Evolutionary conservation across 1,140 invertebrate genomes (phyloP), one percentile per base, ranked within the genome.

Genomic region (Cyclina sinensis): DNA sequence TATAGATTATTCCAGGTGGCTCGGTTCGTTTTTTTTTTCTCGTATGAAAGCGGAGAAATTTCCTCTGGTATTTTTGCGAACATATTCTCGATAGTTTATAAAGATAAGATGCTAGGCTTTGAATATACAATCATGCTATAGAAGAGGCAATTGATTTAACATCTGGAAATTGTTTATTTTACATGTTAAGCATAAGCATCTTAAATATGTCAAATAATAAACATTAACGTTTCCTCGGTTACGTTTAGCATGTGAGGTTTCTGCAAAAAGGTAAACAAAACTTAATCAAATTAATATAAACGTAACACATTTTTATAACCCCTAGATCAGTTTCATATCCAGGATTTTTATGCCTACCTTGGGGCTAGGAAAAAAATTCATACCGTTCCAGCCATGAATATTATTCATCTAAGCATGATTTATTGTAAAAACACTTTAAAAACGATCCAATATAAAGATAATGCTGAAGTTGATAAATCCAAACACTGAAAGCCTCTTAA

Each of bases 141-240:
- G 14, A 70, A 70, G 65, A 70, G 65, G 65, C 65, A 3, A 37
- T 27, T 14, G 32, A 30, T 35, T 37, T 70, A 70, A 70, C 65
- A 70, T 70, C 65, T 70, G 65, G 65, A 37, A 37, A 37, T 70
- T 70, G 65, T 70, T 70, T 70, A 70, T 70, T 35, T 70, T 37
- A 70, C 27, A 70, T 27, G 65, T 37, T 70, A 32, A 37, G 65
- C 35, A 70, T 30, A 62, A 70, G 27, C 65, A 70, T 37, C 32
- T 11, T 37, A 32, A 70, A 70, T 37, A 70, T 70, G 65, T 70
- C 32, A 70, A 70, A 70, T 70, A 70, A 70, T 70, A 70, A 70
- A 70, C 35, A 70, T 70, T 70, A 27, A 37, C 9, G 24, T 24
- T 7, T 62, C 57, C 18, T 11, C 27, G 18, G n/a, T n/a, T n/a